These are phyloP conservation scores for Apamea sordens DNA, from an alignment of 2,888 invertebrate genomes.

Conservation along the genomic window DNA sequence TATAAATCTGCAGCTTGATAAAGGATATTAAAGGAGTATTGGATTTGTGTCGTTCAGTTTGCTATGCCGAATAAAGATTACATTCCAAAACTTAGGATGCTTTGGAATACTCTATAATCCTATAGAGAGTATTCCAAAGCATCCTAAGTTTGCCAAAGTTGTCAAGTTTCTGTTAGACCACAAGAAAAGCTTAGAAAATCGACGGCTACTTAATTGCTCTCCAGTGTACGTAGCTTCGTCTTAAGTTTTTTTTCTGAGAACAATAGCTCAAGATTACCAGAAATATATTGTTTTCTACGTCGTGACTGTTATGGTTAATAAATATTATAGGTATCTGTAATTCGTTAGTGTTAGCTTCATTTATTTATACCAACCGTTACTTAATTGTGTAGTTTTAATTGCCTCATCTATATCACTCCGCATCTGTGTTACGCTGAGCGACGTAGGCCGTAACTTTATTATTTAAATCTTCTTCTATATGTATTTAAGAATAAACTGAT, in stretches of 20 bases:
- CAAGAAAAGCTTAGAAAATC: conserved; percentile 60
- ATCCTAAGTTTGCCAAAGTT: no score
- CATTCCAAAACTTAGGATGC: conserved; percentile 53
- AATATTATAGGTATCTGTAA: conserved; percentile 63
- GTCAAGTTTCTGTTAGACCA: conserved; percentile 44
- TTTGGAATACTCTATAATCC: conserved; percentile 54
- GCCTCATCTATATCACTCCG: conserved; percentile 61
- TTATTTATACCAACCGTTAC: conserved; percentile 76
- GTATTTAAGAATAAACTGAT: conserved; percentile 77
- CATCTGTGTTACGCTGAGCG: conserved; percentile 65
- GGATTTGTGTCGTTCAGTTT: conserved; percentile 38
- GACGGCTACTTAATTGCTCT: conserved; percentile 54
- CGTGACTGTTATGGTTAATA: conserved; percentile 64
- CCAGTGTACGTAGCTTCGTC: conserved; percentile 44
- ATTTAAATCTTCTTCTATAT: conserved; percentile 68
- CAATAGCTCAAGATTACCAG: conserved; percentile 68
- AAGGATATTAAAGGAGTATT: conserved; percentile 34
- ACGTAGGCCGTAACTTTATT: conserved; percentile 60
- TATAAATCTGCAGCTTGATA: conserved; percentile 42
- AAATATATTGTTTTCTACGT: conserved; percentile 63
- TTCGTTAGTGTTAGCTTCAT: conserved; percentile 62
- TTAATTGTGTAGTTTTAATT: conserved; percentile 78
- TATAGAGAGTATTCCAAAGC: no score
- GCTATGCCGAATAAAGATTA: conserved; percentile 53
- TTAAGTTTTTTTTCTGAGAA: conserved; percentile 61